Evolutionary conservation across 1,140 invertebrate species (phyloP), one percentile per base, ranked within the genome.

Genomic region (Cherax quadricarinatus): DNA sequence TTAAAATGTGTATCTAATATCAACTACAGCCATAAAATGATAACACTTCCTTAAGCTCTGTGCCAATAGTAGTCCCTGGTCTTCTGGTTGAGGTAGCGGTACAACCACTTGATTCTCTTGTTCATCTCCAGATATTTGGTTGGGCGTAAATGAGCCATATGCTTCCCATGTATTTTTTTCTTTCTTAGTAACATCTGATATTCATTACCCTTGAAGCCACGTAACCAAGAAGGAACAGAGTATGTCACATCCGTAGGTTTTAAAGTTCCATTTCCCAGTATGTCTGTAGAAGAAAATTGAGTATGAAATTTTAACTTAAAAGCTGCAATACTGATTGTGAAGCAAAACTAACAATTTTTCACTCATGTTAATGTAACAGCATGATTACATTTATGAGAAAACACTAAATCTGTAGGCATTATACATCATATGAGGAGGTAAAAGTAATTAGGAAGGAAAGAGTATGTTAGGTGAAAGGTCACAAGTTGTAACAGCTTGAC

Each of bases 191-290:
- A 95, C 94, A 95, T 95, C 93, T 95, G 96, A 94, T 96, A 98
- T 96, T 99, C 98, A 95, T 98, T 97, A 3, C 98, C 98, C n/a
- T 95, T 96, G 49, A 98, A 96, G 73, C 98, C 98, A 94, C 97
- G 96, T 21, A 99, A 95, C 98, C 98, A 99, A 0, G 95, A 94
- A 0, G 98, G 98, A 16, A 98, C 96, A 93, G 97, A 96, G 93
- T 98, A 98, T 3, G 98, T 94, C n/a, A 98, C 96, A 94, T 96
- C 97, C 0, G 97, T 97, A 1, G 98, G 98, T 95, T 98, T 97
- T 51, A 99, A 93, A 14, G 96, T 96, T 82, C 97, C 97, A 94
- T 97, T 96, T 3, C 98, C 98, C 53, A 99, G 95, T 85, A 99
- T 99, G 95, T 99, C 95, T 96, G 93, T 18, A 93, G 88, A 48